Conservation (phyloP, 2,113 vertebrate species). For the Ciconia stormi region DNA sequence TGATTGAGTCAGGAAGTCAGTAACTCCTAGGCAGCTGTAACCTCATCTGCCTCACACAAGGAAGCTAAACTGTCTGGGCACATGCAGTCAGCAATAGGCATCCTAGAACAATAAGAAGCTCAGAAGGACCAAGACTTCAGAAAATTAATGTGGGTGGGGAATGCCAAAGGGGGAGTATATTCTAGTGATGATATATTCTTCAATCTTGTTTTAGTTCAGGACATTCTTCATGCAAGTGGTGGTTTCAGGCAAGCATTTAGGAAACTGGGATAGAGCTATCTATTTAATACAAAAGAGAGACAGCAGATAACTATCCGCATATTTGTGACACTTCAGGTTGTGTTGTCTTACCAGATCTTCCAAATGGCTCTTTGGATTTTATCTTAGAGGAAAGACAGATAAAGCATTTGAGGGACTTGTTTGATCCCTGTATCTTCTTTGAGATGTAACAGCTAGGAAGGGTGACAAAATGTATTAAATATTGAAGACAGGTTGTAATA, state of each 20-base stretch:
- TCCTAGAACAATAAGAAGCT: neutral
- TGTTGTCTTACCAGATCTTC: neutral
- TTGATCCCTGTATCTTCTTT: neutral
- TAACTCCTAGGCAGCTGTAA: neutral
- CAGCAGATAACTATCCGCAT: neutral
- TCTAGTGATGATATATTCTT: neutral
- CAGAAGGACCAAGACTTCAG: neutral
- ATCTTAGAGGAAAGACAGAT: neutral
- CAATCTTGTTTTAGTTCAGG: neutral
- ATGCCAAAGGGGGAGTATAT: neutral
- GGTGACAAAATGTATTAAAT: neutral
- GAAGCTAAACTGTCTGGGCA: neutral
- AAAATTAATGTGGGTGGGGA: neutral
- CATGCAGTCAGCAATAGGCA: neutral
- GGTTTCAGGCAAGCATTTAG: neutral
- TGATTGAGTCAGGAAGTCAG: neutral
- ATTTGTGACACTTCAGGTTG: neutral
- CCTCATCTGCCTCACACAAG: neutral
- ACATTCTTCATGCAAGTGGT: neutral
- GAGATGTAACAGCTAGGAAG: neutral
- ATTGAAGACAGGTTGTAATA: neutral
- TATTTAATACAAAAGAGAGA: neutral
- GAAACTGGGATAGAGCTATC: neutral
- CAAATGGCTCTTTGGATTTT: neutral
- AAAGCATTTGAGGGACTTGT: neutral